Conservation (phyloP, 2,113 vertebrate genomes). For the Anoplopoma fimbria region DNA sequence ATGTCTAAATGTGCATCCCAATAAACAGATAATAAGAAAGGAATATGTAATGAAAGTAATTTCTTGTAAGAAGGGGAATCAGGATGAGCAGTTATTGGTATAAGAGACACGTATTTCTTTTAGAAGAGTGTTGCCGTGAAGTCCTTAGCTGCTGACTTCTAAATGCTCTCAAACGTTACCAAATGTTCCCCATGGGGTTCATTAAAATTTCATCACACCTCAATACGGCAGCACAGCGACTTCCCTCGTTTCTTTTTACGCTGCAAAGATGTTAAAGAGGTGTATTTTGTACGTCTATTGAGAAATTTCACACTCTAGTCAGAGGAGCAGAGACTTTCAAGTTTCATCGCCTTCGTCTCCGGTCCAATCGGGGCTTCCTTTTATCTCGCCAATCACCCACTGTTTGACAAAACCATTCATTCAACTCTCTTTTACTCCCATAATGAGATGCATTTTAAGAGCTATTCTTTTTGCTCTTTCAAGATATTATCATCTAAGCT, state of each 20-base stretch:
- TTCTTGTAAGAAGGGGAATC: conserved; percentile 22
- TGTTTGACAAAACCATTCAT: conserved; percentile 66
- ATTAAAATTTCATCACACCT: conserved; percentile 66
- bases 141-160: conserved; percentile 27
- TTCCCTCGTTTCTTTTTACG: conserved; percentile 6
- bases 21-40: neutral
- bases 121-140: conserved; percentile 15
- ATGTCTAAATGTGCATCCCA: neutral
- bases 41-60: neutral
- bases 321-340: conserved; percentile 57
- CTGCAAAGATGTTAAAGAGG: conserved; percentile 38
- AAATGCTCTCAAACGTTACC: conserved; percentile 54
- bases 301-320: conserved; percentile 58
- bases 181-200: conserved; percentile 53
- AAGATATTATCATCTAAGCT: conserved; percentile 57
- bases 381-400: conserved; percentile 63
- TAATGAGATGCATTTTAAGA: conserved; percentile 67
- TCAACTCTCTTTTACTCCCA: conserved; percentile 52
- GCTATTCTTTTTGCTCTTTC: conserved; percentile 60
- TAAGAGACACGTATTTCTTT: conserved; percentile 29
- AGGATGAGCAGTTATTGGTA: conserved; percentile 31
- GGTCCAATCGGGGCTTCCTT: conserved; percentile 45
- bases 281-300: conserved; percentile 34
- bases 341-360: conserved; percentile 56
- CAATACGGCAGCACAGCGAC: conserved; percentile 9